A percentile compares a stretch with the other conserved stretches of the same genome.
Evolutionary conservation across 2,797 vertebrate genomes (phyloP).

Genomic region (Pipistrellus pygmaeus): DNA sequence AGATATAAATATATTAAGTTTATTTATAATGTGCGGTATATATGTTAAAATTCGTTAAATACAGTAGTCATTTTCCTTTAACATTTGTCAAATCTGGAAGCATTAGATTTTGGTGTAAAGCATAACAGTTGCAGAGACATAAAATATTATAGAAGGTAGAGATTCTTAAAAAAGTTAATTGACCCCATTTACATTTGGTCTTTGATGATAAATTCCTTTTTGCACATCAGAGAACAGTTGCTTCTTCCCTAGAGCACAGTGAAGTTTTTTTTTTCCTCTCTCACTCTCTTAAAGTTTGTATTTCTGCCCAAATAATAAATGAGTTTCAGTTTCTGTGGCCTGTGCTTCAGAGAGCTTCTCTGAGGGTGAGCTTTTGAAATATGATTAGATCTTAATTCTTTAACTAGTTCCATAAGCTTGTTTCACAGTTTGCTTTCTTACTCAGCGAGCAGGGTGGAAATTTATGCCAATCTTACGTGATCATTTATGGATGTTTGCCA

Average conservation of each 20-base stretch:
- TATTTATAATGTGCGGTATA: conserved; percentile 54
- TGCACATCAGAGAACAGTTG: conserved; percentile 89
- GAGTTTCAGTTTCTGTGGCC: conserved; percentile 83
- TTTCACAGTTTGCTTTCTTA: conserved; percentile 78
- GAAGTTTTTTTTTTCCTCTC: conserved; percentile 81
- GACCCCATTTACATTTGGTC: conserved; percentile 88
- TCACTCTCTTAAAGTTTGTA: conserved; percentile 79
- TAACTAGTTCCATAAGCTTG: conserved; percentile 73
- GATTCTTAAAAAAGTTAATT: conserved; percentile 87
- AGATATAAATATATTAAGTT: conserved; percentile 70
- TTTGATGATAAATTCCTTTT: conserved; percentile 91
- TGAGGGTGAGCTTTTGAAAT: conserved; percentile 85
- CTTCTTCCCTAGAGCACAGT: conserved; percentile 89
- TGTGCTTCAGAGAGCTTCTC: conserved; percentile 80
- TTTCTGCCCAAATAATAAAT: conserved; percentile 88
- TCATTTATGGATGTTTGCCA: conserved; percentile 43
- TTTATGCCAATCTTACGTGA: conserved; percentile 53
- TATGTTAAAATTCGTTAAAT: conserved; percentile 69
- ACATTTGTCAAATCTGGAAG: conserved; percentile 83
- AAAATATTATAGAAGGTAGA: conserved; percentile 84
- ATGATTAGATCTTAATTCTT: conserved; percentile 81
- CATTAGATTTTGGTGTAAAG: conserved; percentile 82
- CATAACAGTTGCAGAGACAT: conserved; percentile 82
- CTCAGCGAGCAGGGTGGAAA: conserved; percentile 43
- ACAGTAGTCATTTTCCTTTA: conserved; percentile 81